Percentiles rank a stretch among this genome's conserved stretches.
These are phyloP conservation scores for Charadrius vociferus DNA, from an alignment of 2,113 vertebrate species.

Conservation along the genomic window DNA sequence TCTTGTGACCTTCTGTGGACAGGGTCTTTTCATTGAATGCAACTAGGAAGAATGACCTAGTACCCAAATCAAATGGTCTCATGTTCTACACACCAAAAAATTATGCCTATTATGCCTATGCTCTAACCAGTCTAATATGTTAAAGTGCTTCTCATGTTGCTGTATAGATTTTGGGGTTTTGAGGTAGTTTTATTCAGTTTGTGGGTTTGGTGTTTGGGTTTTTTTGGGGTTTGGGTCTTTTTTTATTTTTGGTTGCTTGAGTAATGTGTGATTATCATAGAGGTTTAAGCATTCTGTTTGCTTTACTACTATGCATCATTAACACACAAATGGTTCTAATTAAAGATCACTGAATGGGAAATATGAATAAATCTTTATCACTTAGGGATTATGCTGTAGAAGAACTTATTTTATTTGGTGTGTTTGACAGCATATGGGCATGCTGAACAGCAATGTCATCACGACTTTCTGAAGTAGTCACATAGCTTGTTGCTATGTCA, in stretches of 20 bases:
- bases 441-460: neutral
- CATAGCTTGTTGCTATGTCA: neutral
- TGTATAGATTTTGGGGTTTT: neutral
- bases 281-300: neutral
- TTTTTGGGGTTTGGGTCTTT: neutral
- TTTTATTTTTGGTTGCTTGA: neutral
- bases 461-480: neutral
- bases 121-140: neutral
- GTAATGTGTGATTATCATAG: neutral
- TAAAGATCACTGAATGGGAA: slow-evolving; percentile 34
- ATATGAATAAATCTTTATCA: slow-evolving; percentile 28
- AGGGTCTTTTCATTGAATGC: neutral
- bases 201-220: neutral
- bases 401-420: neutral
- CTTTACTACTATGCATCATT: neutral
- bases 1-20: neutral
- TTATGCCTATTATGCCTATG: neutral
- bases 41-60: neutral
- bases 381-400: neutral
- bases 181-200: neutral
- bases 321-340: slow-evolving; percentile 27
- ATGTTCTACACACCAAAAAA: neutral
- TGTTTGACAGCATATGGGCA: neutral
- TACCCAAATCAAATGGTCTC: neutral
- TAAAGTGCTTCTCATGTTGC: neutral